These are phyloP conservation scores for Pammene aurita DNA, from an alignment of 2,888 invertebrate genomes.

Conservation along the genomic window DNA sequence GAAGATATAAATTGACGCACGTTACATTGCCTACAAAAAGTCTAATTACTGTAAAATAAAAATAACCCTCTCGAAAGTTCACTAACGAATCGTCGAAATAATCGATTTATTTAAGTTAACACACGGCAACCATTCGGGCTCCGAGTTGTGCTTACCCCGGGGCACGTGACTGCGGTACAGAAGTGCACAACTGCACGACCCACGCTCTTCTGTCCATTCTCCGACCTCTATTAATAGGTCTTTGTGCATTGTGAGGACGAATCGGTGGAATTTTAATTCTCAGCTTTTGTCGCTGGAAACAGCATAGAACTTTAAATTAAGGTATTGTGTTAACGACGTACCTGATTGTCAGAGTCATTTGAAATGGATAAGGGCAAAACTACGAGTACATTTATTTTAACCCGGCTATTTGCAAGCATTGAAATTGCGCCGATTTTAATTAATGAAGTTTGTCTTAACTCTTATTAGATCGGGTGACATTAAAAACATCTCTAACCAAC, in stretches of 20 bases:
- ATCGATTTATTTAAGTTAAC: conserved; percentile 42
- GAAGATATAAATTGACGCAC: too few species aligned
- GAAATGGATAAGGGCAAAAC: too few species aligned
- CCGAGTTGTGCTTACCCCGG: conserved; percentile 33
- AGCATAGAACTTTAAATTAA: conserved; percentile 2
- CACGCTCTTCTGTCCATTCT: conserved; percentile 29
- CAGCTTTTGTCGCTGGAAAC: conserved; percentile 15
- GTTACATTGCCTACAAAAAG: too few species aligned
- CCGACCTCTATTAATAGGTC: conserved; percentile 39
- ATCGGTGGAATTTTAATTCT: conserved; percentile 35
- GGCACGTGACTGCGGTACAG: conserved; percentile 37
- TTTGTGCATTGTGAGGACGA: conserved; percentile 36
- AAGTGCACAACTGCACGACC: conserved; percentile 33
- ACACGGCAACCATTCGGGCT: conserved; percentile 36
- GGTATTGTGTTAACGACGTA: background rate
- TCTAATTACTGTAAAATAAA: background rate
- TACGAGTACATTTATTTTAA: too few species aligned
- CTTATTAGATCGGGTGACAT: too few species aligned
- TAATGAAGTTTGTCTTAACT: too few species aligned
- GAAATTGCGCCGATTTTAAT: too few species aligned
- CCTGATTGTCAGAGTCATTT: background rate
- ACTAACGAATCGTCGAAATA: conserved; percentile 26
- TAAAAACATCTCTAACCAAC: too few species aligned
- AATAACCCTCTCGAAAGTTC: background rate
- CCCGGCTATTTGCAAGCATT: too few species aligned